These are phyloP conservation scores for Thermophis baileyi DNA, from an alignment of 2,113 vertebrate species.

Conservation along the genomic window DNA sequence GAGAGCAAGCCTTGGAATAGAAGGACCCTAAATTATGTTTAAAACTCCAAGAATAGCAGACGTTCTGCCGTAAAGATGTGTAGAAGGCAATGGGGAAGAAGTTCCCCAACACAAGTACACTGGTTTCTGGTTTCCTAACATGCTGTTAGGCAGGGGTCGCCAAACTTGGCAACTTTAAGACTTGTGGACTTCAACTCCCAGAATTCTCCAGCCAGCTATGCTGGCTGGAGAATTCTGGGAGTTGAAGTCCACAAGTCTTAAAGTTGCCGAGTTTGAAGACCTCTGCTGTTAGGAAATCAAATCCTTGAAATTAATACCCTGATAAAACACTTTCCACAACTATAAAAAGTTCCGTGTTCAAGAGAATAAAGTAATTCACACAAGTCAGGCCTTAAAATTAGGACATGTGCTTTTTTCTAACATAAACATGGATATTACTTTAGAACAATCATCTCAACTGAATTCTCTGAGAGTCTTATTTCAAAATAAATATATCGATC, in stretches of 20 bases:
- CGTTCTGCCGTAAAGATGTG: background rate
- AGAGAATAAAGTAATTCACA: slow-evolving; percentile 9
- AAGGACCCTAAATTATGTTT: background rate
- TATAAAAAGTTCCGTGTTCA: background rate
- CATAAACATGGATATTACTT: background rate
- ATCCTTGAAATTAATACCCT: background rate
- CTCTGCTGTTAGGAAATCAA: background rate
- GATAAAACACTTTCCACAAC: background rate
- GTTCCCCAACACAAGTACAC: background rate
- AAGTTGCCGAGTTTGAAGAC: too few relatives aligned
- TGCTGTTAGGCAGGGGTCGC: background rate
- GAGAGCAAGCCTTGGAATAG: background rate
- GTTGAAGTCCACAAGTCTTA: too few relatives aligned
- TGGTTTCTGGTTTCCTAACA: background rate
- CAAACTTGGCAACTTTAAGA: too few relatives aligned
- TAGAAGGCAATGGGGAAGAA: background rate
- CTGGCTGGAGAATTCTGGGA: too few relatives aligned
- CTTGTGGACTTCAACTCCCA: too few relatives aligned
- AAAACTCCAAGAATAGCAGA: background rate
- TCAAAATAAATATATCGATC: background rate
- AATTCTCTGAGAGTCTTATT: background rate
- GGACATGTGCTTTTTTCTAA: background rate
- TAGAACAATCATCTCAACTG: background rate
- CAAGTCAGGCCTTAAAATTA: rapidly evolving
- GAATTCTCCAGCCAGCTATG: too few relatives aligned